Conservation (phyloP, 2,888 invertebrate species). For the Drosophila planitibia region DNA sequence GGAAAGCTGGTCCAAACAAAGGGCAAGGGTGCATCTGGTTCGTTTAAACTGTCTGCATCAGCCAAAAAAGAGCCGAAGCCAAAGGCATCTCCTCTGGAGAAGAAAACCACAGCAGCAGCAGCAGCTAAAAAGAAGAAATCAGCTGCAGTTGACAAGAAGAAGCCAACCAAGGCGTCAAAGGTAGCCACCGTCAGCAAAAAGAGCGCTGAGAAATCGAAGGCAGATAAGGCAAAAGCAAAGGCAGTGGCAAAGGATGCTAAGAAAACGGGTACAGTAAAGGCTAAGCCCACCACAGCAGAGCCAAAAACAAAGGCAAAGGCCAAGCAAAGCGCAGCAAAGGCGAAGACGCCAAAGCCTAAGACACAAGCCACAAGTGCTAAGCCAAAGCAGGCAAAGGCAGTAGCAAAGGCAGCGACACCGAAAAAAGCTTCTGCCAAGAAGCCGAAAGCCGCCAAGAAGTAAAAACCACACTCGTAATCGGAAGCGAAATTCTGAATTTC, state of each 20-base stretch:
- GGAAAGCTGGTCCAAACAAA: slow-evolving; percentile 84
- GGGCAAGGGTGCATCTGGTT: slow-evolving; percentile 66
- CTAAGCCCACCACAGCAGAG: slow-evolving; percentile 41
- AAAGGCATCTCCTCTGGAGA: slow-evolving; percentile 37
- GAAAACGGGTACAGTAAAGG: slow-evolving; percentile 47
- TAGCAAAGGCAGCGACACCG: slow-evolving; percentile 28
- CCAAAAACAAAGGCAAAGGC: slow-evolving; percentile 39
- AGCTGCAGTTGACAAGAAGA: slow-evolving; percentile 45
- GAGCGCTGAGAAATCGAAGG: slow-evolving; percentile 42
- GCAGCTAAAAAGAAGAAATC: slow-evolving; percentile 23
- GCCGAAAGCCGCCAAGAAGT: slow-evolving; percentile 48
- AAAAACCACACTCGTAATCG: slow-evolving; percentile 10
- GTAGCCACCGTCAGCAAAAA: slow-evolving; percentile 34
- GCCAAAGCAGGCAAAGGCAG: slow-evolving; percentile 46
- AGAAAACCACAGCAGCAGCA: slow-evolving; percentile 29
- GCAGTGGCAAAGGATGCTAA: slow-evolving; percentile 41
- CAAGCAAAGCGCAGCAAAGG: slow-evolving; percentile 32
- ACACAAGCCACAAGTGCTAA: slow-evolving; percentile 27
- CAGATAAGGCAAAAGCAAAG: slow-evolving; percentile 42
- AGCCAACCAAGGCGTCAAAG: slow-evolving; percentile 21
- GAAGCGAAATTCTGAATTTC: background rate
- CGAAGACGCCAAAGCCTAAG: slow-evolving; percentile 43
- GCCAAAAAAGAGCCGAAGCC: slow-evolving; percentile 51
- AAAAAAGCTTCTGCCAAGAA: slow-evolving; percentile 46
- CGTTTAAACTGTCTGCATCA: slow-evolving; percentile 58